Evolutionary conservation across 2,113 vertebrate genomes (phyloP).

Genomic region (Bostrychus sinensis): DNA sequence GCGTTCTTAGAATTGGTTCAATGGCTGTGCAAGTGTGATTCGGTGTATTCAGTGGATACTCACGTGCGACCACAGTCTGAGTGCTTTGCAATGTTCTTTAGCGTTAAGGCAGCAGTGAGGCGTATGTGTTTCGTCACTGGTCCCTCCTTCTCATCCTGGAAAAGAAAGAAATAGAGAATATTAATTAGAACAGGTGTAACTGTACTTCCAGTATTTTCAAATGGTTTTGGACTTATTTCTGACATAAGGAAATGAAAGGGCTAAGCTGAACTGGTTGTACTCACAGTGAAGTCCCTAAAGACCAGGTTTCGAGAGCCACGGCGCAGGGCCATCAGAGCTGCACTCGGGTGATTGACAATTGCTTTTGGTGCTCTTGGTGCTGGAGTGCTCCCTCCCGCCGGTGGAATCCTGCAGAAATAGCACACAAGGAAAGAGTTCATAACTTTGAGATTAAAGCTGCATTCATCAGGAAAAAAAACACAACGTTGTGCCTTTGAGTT

Average conservation of each 20-base stretch:
- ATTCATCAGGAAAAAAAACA: too few relatives aligned
- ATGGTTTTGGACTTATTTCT: too few relatives aligned
- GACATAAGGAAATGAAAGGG: background rate
- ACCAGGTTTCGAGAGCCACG: slow-evolving; percentile 97
- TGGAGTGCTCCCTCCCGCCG: slow-evolving; percentile 80
- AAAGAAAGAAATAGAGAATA: slow-evolving; percentile 15
- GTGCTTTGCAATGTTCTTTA: slow-evolving; percentile 99
- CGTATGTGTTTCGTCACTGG: slow-evolving; percentile 99
- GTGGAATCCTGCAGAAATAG: slow-evolving; percentile 81
- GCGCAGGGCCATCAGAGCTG: slow-evolving; percentile 96
- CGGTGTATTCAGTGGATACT: slow-evolving; percentile 60
- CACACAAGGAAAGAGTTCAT: too few relatives aligned
- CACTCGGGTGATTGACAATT: slow-evolving; percentile 97
- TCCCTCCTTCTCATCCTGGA: slow-evolving; percentile 98
- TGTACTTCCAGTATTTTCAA: too few relatives aligned
- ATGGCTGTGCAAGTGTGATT: background rate
- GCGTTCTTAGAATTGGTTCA: background rate
- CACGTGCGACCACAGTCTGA: slow-evolving; percentile 98
- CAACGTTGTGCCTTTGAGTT: too few relatives aligned
- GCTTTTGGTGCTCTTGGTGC: slow-evolving; percentile 92
- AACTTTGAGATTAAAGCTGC: too few relatives aligned
- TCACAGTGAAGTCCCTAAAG: slow-evolving; percentile 99
- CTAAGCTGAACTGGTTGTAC: slow-evolving; percentile 47
- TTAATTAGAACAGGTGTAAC: too few relatives aligned
- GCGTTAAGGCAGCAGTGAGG: slow-evolving; percentile 99